Evolutionary conservation across 2,888 invertebrate species (phyloP).

Genomic region (Agriopis aurantiaria): DNA sequence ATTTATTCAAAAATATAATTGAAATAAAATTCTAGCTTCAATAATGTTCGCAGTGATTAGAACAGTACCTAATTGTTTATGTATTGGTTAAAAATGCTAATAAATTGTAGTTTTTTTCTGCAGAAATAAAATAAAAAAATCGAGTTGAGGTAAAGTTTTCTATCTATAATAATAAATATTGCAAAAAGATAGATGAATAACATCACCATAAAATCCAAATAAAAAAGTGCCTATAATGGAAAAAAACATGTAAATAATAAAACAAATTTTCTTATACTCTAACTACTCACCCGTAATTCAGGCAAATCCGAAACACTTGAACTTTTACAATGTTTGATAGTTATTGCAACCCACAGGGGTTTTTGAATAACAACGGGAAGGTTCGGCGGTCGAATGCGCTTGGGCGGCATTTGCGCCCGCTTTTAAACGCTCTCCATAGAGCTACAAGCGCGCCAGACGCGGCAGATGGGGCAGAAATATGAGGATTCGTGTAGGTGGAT

Average conservation of each 20-base stretch:
- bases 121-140: too few relatives aligned
- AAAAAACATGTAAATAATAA: not conserved
- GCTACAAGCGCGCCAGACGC: constrained; percentile 50
- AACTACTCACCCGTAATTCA: constrained; percentile 24
- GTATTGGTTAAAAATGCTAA: too few relatives aligned
- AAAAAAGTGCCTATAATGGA: not conserved
- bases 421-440: constrained; percentile 75
- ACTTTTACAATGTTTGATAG: constrained; percentile 23
- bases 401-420: constrained; percentile 70
- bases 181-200: too few relatives aligned
- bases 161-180: too few relatives aligned
- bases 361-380: constrained; percentile 26
- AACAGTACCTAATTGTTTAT: too few relatives aligned
- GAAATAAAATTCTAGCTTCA: too few relatives aligned
- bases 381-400: constrained; percentile 65
- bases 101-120: too few relatives aligned
- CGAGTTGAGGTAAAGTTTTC: too few relatives aligned
- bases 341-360: constrained; percentile 26
- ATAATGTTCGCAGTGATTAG: too few relatives aligned
- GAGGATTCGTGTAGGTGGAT: constrained; percentile 57
- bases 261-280: not conserved
- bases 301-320: constrained; percentile 36
- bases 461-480: constrained; percentile 11
- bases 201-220: too few relatives aligned
- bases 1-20: not conserved